A percentile compares a stretch with the other conserved stretches of the same genome.
phyloP scores from a whole-genome alignment of 1,140 invertebrate species.

The Pentalonia nigronervosa region DNA sequence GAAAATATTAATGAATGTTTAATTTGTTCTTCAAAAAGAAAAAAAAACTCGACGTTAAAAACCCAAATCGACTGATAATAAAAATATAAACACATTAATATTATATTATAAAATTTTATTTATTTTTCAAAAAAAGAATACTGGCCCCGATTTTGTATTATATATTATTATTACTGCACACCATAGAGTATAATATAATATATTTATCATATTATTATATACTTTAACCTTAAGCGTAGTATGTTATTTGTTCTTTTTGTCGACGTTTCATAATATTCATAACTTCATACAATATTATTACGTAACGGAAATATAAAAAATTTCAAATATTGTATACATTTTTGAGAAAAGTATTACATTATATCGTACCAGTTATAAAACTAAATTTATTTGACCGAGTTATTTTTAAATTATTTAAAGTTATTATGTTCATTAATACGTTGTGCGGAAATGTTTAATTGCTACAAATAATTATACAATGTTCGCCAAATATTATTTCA shows the following conservation, averaged over 20 bases:
- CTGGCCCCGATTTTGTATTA: not conserved
- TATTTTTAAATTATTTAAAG: not conserved
- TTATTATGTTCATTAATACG: not conserved
- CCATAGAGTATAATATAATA: too few species aligned
- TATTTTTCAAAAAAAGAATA: not conserved
- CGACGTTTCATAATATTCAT: not conserved
- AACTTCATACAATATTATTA: not conserved
- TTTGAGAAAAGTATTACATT: not conserved
- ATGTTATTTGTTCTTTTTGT: not conserved
- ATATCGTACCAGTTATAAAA: not conserved
- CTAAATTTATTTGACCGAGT: not conserved
- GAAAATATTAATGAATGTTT: not conserved
- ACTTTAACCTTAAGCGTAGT: not conserved
- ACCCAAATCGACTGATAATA: not conserved
- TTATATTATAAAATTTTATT: not conserved
- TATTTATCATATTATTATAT: not conserved
- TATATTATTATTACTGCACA: too few species aligned
- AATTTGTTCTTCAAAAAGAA: not conserved
- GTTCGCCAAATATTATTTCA: not conserved
- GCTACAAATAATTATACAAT: not conserved
- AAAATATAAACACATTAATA: not conserved
- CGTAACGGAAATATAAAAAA: not conserved
- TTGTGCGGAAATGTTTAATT: not conserved
- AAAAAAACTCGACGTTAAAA: not conserved
- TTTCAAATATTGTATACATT: not conserved